A percentile compares a stretch with the other conserved stretches of the same genome.
Conservation (phyloP, 1,140 invertebrate species). For the Olivierus martensii region DNA sequence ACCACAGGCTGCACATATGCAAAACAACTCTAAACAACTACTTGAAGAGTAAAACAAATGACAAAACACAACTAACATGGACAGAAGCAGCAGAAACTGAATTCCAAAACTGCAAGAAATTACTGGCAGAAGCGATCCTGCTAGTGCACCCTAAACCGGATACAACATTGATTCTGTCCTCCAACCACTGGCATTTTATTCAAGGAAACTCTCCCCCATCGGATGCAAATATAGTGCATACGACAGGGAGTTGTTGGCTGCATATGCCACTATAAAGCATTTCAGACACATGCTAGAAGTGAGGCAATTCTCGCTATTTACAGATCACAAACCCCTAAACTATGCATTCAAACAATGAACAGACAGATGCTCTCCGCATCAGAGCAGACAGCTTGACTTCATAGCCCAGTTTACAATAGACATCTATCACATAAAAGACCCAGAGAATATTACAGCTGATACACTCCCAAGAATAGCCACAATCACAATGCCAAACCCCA, state of each 20-base stretch:
- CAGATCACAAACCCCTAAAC: conserved; percentile 25
- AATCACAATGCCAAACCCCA: not conserved
- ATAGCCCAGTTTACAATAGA: conserved; percentile 29
- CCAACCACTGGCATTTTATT: conserved; percentile 17
- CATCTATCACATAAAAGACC: conserved; percentile 26
- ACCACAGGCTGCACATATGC: too few relatives aligned
- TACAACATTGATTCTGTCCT: too few relatives aligned
- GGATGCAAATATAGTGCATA: not conserved
- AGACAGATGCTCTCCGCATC: conserved; percentile 15
- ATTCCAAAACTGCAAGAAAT: too few relatives aligned
- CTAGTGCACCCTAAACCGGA: too few relatives aligned
- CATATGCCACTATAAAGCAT: conserved; percentile 11
- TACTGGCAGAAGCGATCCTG: too few relatives aligned
- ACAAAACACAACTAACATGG: too few relatives aligned
- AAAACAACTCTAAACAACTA: too few relatives aligned
- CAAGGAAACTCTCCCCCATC: conserved; percentile 4
- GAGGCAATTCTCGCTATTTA: conserved; percentile 20
- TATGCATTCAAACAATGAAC: conserved; percentile 17
- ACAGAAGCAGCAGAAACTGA: too few relatives aligned
- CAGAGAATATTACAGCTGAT: conserved; percentile 22
- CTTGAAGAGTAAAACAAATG: too few relatives aligned
- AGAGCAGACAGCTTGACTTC: conserved; percentile 25
- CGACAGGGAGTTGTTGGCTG: conserved; percentile 4
- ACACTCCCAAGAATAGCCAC: conserved; percentile 2
- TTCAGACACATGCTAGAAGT: conserved; percentile 24